Evolutionary conservation across 2,888 invertebrate species (phyloP).

Genomic region (Leucophora obtusa): DNA sequence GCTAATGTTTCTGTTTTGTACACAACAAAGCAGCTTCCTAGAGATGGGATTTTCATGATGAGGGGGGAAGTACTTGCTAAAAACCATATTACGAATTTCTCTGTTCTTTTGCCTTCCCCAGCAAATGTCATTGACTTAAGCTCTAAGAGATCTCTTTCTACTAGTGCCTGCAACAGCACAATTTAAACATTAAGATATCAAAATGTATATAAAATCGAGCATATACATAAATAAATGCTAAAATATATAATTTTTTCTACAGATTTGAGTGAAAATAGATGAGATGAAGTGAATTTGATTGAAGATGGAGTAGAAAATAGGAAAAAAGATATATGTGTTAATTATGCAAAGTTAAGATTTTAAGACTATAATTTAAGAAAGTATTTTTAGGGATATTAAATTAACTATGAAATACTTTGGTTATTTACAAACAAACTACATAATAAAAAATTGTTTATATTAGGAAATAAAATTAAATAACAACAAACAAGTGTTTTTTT

Average conservation of each 20-base stretch:
- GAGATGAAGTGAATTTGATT: neutral
- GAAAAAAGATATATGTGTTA: constrained; percentile 6
- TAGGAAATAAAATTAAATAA: constrained; percentile 17
- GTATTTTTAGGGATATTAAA: constrained; percentile 16
- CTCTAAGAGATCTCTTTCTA: constrained; percentile 17
- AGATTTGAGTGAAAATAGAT: constrained; percentile 28
- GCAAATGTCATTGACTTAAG: constrained; percentile 55
- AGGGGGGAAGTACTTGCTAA: neutral
- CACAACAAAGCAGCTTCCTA: constrained; percentile 45
- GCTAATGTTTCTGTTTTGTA: constrained; percentile 31
- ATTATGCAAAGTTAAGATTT: constrained; percentile 7
- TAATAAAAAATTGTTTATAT: neutral
- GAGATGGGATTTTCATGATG: neutral
- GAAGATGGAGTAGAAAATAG: neutral
- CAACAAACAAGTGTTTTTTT: constrained; percentile 17
- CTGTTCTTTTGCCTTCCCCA: constrained; percentile 16
- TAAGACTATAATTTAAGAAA: constrained; percentile 6
- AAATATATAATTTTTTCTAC: neutral
- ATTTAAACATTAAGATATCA: constrained; percentile 17
- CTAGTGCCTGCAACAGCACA: neutral
- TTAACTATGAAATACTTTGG: neutral
- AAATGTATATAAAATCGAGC: constrained; percentile 4
- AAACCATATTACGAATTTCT: neutral
- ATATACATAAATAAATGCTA: constrained; percentile 29
- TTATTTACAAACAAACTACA: neutral